phyloP scores from a whole-genome alignment of 2,113 vertebrate genomes.

The Trichomycterus rosablanca region DNA sequence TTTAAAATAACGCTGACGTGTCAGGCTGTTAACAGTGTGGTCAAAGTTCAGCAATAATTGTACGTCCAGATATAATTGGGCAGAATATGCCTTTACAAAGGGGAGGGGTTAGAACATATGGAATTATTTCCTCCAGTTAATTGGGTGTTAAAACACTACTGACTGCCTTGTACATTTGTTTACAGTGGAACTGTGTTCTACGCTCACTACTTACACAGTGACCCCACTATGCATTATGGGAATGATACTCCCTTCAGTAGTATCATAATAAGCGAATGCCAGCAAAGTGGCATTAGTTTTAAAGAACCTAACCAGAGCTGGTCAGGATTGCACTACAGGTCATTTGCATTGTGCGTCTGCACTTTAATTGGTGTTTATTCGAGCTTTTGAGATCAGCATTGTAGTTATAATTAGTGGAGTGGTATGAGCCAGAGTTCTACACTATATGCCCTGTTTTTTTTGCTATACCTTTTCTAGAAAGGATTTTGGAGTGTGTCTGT shows the following conservation, averaged over 20 bases:
- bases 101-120: background rate
- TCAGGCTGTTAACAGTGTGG: background rate
- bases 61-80: slow-evolving; percentile 10
- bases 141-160: slow-evolving; percentile 16
- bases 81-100: background rate
- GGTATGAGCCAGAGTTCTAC: background rate
- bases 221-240: slow-evolving; percentile 2
- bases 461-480: too few relatives aligned
- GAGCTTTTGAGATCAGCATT: background rate
- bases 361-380: slow-evolving; percentile 7
- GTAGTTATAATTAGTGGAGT: background rate
- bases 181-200: slow-evolving; percentile 15
- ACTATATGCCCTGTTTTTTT: too few relatives aligned
- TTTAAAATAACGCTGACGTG: background rate
- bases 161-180: slow-evolving; percentile 21
- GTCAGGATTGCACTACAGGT: slow-evolving; percentile 3
- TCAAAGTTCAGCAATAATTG: background rate
- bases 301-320: slow-evolving; percentile 11
- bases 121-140: slow-evolving; percentile 33
- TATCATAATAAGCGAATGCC: too few relatives aligned
- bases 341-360: slow-evolving; percentile 8
- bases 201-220: background rate
- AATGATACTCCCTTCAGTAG: too few relatives aligned
- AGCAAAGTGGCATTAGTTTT: slow-evolving; percentile 23
- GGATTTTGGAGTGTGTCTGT: too few relatives aligned